phyloP scores from a whole-genome alignment of 2,888 invertebrate species.

The Cephus runcator region DNA sequence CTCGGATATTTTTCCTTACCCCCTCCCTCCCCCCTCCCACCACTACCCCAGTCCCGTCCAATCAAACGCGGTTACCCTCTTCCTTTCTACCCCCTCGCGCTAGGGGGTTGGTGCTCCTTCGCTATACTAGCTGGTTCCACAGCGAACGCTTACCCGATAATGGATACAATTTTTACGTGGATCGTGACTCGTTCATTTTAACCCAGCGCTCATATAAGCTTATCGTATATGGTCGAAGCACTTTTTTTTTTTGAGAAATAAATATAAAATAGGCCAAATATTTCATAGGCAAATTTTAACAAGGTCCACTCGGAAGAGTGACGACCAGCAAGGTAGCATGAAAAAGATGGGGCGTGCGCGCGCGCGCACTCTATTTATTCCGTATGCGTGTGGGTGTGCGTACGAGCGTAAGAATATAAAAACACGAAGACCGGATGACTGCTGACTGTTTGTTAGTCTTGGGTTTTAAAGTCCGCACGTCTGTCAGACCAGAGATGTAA shows the following conservation, averaged over 20 bases:
- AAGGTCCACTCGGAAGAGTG: not conserved
- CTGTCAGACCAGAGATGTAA: constrained; percentile 65
- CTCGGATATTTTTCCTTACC: constrained; percentile 34
- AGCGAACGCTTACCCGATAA: not conserved
- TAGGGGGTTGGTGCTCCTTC: not conserved
- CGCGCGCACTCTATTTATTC: constrained; percentile 37
- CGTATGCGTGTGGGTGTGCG: constrained; percentile 27
- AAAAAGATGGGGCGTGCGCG: constrained; percentile 32
- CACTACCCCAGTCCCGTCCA: not conserved
- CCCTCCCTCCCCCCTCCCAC: fast-evolving
- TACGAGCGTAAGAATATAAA: constrained; percentile 62
- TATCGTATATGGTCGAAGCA: not conserved
- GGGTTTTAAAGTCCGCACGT: constrained; percentile 65
- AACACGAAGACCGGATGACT: constrained; percentile 66
- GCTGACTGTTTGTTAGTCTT: constrained; percentile 65
- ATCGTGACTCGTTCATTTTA: not conserved
- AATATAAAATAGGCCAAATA: not conserved
- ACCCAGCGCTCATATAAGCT: not conserved
- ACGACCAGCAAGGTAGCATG: not conserved
- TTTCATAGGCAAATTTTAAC: not conserved
- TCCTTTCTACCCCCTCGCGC: not conserved
- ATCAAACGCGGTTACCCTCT: constrained; percentile 4
- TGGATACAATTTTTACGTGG: not conserved
- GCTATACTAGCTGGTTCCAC: not conserved
- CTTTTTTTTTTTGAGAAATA: not conserved